Evolutionary conservation across 2,888 invertebrate genomes (phyloP).

Genomic region (Emmelina monodactyla): DNA sequence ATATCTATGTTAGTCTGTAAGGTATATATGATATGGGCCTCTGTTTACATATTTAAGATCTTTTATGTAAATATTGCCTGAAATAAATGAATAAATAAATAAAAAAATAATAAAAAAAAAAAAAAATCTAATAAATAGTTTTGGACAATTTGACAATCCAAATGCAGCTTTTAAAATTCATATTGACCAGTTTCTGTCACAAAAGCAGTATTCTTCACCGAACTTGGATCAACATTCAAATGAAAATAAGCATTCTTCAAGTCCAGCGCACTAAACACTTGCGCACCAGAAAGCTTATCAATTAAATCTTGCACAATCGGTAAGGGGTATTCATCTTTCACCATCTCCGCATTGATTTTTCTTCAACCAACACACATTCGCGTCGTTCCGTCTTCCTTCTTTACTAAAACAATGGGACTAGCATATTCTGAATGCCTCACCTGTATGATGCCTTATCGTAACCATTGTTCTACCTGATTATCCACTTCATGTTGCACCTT

Average conservation of each 20-base stretch:
- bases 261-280: constrained; percentile 17
- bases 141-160: constrained; percentile 30
- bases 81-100: no score
- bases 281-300: constrained; percentile 23
- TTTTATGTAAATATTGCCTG: no score
- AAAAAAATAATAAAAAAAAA: no score
- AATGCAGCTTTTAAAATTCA: constrained; percentile 26
- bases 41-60: no score
- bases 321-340: constrained; percentile 25
- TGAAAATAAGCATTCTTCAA: constrained; percentile 28
- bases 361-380: constrained; percentile 28
- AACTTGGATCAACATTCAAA: constrained; percentile 20
- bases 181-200: constrained; percentile 22
- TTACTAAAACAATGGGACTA: neutral
- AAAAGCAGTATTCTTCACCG: constrained; percentile 29
- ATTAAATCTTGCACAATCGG: constrained; percentile 29
- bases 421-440: constrained; percentile 15
- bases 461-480: constrained; percentile 14
- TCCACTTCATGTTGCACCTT: constrained; percentile 13
- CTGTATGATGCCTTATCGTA: constrained; percentile 8
- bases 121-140: constrained; percentile 8
- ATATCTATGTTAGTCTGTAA: no score
- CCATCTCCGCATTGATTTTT: constrained; percentile 24
- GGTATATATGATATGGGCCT: no score
- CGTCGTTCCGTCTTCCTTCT: neutral